phyloP scores from a whole-genome alignment of 2,797 vertebrate species.

The Alexandromys oeconomus region DNA sequence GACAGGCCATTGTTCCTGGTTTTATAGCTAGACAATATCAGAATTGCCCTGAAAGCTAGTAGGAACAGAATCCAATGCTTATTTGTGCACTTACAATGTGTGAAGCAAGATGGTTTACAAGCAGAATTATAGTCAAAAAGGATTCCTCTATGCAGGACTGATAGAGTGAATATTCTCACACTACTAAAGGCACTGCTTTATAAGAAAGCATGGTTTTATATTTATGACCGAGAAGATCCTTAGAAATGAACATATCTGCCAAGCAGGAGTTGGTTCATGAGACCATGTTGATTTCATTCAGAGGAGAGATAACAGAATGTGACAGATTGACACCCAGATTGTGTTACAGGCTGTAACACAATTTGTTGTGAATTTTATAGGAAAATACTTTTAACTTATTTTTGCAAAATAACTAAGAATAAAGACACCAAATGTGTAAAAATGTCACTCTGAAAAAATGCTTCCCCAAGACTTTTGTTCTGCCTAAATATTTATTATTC shows the following conservation, averaged over 20 bases:
- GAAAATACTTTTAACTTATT: conserved; percentile 55
- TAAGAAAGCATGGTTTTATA: background rate
- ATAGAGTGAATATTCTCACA: background rate
- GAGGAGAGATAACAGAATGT: background rate
- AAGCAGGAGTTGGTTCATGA: background rate
- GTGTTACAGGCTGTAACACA: background rate
- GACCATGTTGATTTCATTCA: background rate
- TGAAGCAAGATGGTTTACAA: background rate
- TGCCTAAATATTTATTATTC: conserved; percentile 53
- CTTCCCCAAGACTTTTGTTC: conserved; percentile 40
- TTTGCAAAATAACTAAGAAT: conserved; percentile 51
- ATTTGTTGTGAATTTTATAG: conserved; percentile 50
- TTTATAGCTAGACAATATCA: background rate
- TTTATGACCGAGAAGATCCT: background rate
- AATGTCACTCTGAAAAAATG: conserved; percentile 28
- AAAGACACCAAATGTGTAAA: conserved; percentile 40
- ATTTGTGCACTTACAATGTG: background rate
- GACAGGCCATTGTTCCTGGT: background rate
- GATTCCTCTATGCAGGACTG: background rate
- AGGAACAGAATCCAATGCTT: background rate
- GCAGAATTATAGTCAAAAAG: background rate
- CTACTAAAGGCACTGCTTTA: background rate
- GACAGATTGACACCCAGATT: conserved; percentile 1
- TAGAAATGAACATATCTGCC: background rate
- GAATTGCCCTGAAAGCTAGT: background rate